A percentile compares a stretch with the other conserved stretches of the same genome.
phyloP scores from a whole-genome alignment of 2,888 invertebrate species.

The Caradrina clavipalpis region DNA sequence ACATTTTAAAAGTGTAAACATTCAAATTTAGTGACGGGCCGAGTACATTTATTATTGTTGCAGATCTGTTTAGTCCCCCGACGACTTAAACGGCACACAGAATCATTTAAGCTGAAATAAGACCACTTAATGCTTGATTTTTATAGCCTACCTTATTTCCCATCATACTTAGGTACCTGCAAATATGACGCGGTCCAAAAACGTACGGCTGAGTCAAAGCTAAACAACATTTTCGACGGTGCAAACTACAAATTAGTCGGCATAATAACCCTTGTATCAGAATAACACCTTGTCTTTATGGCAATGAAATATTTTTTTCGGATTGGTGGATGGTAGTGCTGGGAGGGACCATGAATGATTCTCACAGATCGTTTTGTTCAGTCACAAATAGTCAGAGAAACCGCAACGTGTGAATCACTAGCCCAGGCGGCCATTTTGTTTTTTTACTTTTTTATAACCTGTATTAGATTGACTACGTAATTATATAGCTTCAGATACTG shows the following conservation, averaged over 20 bases:
- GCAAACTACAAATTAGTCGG: constrained; percentile 79
- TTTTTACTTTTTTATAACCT: constrained; percentile 61
- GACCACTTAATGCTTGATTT: constrained; percentile 74
- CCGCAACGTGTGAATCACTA: constrained; percentile 78
- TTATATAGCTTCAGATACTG: constrained; percentile 51
- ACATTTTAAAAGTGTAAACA: constrained; percentile 70
- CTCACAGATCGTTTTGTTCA: constrained; percentile 69
- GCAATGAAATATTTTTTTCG: constrained; percentile 74
- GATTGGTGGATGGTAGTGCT: constrained; percentile 75
- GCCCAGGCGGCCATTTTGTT: constrained; percentile 64
- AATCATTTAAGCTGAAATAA: constrained; percentile 73
- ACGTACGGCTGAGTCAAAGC: constrained; percentile 75
- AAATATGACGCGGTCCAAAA: constrained; percentile 76
- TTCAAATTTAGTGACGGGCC: constrained; percentile 67
- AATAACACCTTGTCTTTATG: constrained; percentile 75
- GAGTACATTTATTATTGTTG: constrained; percentile 67
- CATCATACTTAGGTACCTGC: constrained; percentile 76
- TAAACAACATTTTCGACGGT: constrained; percentile 71
- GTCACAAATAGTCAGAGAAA: constrained; percentile 77
- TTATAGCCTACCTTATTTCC: constrained; percentile 73
- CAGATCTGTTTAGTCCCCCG: constrained; percentile 70
- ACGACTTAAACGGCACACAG: constrained; percentile 71
- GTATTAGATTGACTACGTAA: constrained; percentile 65
- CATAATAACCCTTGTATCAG: constrained; percentile 71
- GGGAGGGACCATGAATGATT: constrained; percentile 72